Percentiles rank a stretch among this genome's conserved stretches.
Evolutionary conservation across 2,113 vertebrate species (phyloP).

Genomic region (Brachyhypopomus occidentalis): DNA sequence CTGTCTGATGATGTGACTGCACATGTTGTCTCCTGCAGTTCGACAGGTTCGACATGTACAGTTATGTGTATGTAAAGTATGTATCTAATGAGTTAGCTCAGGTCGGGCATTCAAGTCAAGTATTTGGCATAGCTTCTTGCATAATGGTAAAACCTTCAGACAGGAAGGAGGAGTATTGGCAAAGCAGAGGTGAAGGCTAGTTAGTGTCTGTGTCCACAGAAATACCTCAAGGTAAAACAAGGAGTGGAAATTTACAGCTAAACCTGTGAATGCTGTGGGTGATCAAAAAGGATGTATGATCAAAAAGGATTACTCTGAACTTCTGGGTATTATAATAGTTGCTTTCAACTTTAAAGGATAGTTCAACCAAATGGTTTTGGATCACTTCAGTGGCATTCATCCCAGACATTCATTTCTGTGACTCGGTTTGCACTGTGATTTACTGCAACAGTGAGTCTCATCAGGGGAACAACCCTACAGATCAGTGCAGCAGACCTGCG

Average conservation of each 20-base stretch:
- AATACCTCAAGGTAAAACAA: not conserved
- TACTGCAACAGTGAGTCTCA: constrained; percentile 44
- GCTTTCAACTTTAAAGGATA: constrained; percentile 32
- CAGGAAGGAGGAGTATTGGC: not conserved
- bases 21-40: too few species aligned
- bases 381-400: constrained; percentile 23
- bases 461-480: constrained; percentile 8
- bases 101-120: too few species aligned
- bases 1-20: too few species aligned
- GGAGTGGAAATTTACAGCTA: not conserved
- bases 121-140: too few species aligned
- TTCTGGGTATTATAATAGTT: constrained; percentile 25
- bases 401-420: constrained; percentile 25
- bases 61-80: too few species aligned
- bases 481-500: constrained; percentile 18
- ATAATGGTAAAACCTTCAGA: too few species aligned
- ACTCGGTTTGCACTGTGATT: constrained; percentile 34
- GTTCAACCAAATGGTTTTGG: constrained; percentile 34
- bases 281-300: constrained; percentile 6
- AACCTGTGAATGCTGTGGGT: not conserved
- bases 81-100: too few species aligned
- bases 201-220: not conserved
- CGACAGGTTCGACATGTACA: too few species aligned
- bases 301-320: constrained; percentile 31
- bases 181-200: too few species aligned